Conservation (phyloP, 2,113 vertebrate genomes). For the Lontra canadensis region DNA sequence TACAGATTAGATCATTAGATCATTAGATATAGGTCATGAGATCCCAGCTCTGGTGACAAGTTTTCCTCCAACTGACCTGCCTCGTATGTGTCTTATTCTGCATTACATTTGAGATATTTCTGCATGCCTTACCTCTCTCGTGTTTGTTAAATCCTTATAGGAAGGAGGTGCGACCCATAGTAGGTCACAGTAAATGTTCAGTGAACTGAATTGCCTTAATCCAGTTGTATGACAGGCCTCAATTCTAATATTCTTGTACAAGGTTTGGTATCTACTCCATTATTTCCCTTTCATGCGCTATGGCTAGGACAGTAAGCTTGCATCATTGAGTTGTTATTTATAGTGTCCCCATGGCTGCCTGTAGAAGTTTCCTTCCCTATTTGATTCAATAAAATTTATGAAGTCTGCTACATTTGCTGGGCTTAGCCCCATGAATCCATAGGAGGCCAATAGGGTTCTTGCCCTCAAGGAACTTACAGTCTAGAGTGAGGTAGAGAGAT, state of each 20-base stretch:
- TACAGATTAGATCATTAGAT: too few species aligned
- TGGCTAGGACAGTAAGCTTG: constrained; percentile 7
- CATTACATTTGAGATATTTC: not conserved
- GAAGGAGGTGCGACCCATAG: not conserved
- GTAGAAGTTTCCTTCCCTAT: constrained; percentile 41
- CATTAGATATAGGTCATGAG: not conserved
- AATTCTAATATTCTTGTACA: not conserved
- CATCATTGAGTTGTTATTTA: constrained; percentile 46
- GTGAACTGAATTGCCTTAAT: constrained; percentile 49
- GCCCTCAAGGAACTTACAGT: not conserved
- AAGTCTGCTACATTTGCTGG: constrained; percentile 1
- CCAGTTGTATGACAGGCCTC: not conserved
- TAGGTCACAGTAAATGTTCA: constrained; percentile 24
- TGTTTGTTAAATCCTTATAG: constrained; percentile 16
- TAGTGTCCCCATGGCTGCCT: constrained; percentile 20
- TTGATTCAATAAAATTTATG: constrained; percentile 36
- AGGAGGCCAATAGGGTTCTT: not conserved
- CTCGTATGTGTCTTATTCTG: not conserved
- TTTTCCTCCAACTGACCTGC: not conserved
- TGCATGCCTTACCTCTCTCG: not conserved
- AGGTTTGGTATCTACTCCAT: constrained; percentile 7
- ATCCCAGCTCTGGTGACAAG: not conserved
- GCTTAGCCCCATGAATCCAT: not conserved
- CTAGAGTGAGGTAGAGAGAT: not conserved
- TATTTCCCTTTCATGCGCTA: constrained; percentile 34